A percentile compares a stretch with the other conserved stretches of the same genome.
Evolutionary conservation across 1,140 invertebrate genomes (phyloP).

Genomic region (Aphaenogaster rudis): DNA sequence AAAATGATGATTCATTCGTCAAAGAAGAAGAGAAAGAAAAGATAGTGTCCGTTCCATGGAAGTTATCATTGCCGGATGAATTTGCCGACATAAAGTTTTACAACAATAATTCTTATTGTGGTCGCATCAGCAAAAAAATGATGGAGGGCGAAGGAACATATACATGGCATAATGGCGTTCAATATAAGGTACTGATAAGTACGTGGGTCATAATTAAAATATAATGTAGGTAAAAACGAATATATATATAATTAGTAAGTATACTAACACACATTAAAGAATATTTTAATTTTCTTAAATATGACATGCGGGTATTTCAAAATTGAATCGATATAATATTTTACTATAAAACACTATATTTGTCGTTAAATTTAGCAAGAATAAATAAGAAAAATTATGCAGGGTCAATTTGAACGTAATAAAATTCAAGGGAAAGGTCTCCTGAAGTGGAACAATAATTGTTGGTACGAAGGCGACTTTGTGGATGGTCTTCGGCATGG

Average conservation of each 20-base stretch:
- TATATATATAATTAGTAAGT: too few relatives aligned
- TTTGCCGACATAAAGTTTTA: conserved; percentile 83
- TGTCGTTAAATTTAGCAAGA: not conserved
- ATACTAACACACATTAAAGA: not conserved
- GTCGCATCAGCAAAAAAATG: conserved; percentile 85
- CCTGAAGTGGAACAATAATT: conserved; percentile 87
- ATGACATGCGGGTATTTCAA: not conserved
- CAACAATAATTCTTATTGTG: conserved; percentile 85
- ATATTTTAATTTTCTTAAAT: not conserved
- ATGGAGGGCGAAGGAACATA: conserved; percentile 88
- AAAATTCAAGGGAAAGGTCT: conserved; percentile 87
- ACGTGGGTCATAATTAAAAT: not conserved
- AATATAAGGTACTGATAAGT: conserved; percentile 84
- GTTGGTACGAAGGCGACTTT: conserved; percentile 88
- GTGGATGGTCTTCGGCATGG: conserved; percentile 87
- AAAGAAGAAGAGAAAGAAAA: not conserved
- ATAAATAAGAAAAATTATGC: conserved; percentile 18
- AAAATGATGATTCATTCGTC: not conserved
- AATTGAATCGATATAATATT: not conserved
- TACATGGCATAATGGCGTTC: conserved; percentile 87
- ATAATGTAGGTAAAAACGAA: not conserved
- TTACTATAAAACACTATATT: not conserved
- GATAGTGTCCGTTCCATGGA: conserved; percentile 54
- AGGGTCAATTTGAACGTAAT: conserved; percentile 88
- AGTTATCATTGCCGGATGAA: conserved; percentile 70